A percentile compares a stretch with the other conserved stretches of the same genome.
phyloP scores from a whole-genome alignment of 1,140 invertebrate genomes.

The Lepidostoma basale region DNA sequence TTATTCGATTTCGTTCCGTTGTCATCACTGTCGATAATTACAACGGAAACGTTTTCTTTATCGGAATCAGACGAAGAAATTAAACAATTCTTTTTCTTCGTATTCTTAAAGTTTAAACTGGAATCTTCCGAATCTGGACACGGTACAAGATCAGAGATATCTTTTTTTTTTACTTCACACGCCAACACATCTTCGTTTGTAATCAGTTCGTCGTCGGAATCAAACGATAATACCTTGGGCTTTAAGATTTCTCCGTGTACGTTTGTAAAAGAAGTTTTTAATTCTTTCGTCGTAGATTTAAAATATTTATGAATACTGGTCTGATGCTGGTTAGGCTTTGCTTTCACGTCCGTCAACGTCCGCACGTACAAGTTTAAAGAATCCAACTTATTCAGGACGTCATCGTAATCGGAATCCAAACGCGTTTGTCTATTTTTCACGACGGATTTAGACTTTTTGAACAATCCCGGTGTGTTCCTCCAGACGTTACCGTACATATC shows the following conservation, averaged over 20 bases:
- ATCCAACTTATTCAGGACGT: slow-evolving; percentile 31
- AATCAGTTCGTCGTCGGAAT: neutral
- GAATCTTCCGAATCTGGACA: slow-evolving; percentile 9
- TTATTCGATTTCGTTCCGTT: neutral
- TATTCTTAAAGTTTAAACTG: slow-evolving; percentile 1
- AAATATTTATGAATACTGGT: neutral
- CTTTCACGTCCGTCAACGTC: slow-evolving; percentile 15
- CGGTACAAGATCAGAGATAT: too few species aligned
- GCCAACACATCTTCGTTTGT: neutral
- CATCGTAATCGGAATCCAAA: neutral
- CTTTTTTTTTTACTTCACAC: neutral
- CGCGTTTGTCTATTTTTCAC: slow-evolving; percentile 12
- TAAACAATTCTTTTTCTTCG: slow-evolving; percentile 6
- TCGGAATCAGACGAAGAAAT: neutral
- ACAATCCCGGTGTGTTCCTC: slow-evolving; percentile 40
- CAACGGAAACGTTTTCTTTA: neutral
- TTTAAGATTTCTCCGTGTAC: neutral
- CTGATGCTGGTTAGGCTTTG: neutral
- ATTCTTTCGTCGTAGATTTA: slow-evolving; percentile 9
- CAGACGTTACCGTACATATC: slow-evolving; percentile 39
- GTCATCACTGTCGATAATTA: neutral
- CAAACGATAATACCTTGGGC: slow-evolving; percentile 14
- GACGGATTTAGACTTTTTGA: slow-evolving; percentile 32
- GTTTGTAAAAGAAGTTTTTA: neutral
- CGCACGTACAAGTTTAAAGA: slow-evolving; percentile 15